phyloP scores from a whole-genome alignment of 2,113 vertebrate species.

The Dicrurus megarhynchus region DNA sequence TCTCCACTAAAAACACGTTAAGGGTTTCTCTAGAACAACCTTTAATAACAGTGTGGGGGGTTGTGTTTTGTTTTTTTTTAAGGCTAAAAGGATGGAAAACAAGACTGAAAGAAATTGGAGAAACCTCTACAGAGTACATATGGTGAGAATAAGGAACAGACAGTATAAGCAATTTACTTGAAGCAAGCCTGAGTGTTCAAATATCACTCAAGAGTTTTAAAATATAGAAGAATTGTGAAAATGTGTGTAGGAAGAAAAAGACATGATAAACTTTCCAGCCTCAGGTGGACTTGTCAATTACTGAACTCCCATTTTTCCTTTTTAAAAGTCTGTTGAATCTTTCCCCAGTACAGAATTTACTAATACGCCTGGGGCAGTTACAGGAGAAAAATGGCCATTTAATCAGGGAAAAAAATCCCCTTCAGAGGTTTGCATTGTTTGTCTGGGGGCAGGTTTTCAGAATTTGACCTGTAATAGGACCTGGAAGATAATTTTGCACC shows the following conservation, averaged over 20 bases:
- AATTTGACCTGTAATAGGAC: not conserved
- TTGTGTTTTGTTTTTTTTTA: not conserved
- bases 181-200: not conserved
- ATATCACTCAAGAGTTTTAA: not conserved
- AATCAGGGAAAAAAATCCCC: not conserved
- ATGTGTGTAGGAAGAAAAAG: not conserved
- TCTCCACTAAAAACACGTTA: constrained; percentile 3
- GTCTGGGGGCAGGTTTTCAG: not conserved
- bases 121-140: not conserved
- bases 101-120: not conserved
- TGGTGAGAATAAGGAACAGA: not conserved
- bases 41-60: not conserved
- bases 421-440: not conserved
- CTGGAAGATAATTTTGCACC: not conserved
- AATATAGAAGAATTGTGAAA: not conserved
- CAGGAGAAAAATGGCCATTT: not conserved
- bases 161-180: not conserved
- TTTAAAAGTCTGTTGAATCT: not conserved
- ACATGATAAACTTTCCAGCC: not conserved
- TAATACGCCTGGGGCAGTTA: not conserved
- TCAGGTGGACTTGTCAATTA: not conserved
- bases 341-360: not conserved
- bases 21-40: not conserved
- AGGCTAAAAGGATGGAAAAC: not conserved
- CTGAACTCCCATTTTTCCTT: not conserved